Conservation (phyloP, 2,113 vertebrate genomes). For the Aepyceros melampus region DNA sequence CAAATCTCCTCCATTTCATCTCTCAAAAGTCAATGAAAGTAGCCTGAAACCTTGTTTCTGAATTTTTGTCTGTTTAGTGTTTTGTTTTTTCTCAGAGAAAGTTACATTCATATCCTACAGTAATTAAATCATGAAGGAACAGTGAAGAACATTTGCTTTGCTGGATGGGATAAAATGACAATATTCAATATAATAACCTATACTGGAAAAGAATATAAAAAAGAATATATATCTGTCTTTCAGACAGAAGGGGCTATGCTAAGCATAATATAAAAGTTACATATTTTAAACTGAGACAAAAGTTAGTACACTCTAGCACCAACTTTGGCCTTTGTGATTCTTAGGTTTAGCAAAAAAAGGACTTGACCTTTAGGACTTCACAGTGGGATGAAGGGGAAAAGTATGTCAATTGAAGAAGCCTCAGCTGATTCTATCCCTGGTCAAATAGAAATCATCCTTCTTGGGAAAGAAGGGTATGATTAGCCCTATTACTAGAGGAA, state of each 20-base stretch:
- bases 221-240: neutral
- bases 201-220: neutral
- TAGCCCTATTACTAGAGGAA: neutral
- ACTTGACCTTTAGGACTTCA: neutral
- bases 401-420: fast-evolving
- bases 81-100: neutral
- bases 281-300: neutral
- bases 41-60: neutral
- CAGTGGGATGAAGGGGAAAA: neutral
- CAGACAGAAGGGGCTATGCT: neutral
- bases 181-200: neutral
- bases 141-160: neutral
- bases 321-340: neutral
- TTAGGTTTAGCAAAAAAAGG: neutral
- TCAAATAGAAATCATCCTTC: neutral
- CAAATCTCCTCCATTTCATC: neutral
- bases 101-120: neutral
- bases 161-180: neutral
- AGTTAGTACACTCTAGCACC: neutral
- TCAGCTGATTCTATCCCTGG: neutral
- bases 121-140: constrained; percentile 11
- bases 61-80: neutral
- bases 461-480: neutral
- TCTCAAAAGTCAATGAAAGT: neutral
- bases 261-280: neutral